Percentiles rank a stretch among this genome's conserved stretches.
phyloP scores from a whole-genome alignment of 2,113 vertebrate genomes.

The Semnornis frantzii region DNA sequence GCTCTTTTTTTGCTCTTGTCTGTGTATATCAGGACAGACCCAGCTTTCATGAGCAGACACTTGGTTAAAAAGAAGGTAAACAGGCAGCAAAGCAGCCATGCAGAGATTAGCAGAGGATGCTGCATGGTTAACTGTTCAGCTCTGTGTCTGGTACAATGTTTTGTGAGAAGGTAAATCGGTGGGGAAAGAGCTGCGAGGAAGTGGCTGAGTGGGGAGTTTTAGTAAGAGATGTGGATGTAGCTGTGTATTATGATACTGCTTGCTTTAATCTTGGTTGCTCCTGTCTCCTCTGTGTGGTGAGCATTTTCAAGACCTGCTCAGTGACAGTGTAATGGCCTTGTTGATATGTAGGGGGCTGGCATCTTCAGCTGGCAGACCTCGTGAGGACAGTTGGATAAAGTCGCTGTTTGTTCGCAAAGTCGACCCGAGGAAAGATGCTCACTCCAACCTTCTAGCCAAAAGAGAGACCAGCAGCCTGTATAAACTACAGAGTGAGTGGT shows the following conservation, averaged over 20 bases:
- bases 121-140: not conserved
- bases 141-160: not conserved
- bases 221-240: not conserved
- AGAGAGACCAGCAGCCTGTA: conserved; percentile 95
- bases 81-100: not conserved
- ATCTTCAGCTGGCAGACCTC: conserved; percentile 67
- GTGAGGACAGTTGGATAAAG: conserved; percentile 95
- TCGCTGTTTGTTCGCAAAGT: conserved; percentile 97
- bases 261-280: not conserved
- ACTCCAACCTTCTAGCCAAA: conserved; percentile 96
- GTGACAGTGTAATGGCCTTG: not conserved
- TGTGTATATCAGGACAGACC: not conserved
- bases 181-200: not conserved
- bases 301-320: not conserved
- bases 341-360: conserved; percentile 76
- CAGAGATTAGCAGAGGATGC: not conserved
- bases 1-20: conserved; percentile 6
- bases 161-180: not conserved
- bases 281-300: not conserved
- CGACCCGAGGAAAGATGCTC: conserved; percentile 95
- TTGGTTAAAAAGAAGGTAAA: not conserved
- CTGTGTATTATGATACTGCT: not conserved
- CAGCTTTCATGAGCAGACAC: not conserved
- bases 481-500: conserved; percentile 93
- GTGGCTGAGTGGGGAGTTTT: not conserved